Conservation (phyloP, 2,888 invertebrate genomes). For the Idaea dimidiata region DNA sequence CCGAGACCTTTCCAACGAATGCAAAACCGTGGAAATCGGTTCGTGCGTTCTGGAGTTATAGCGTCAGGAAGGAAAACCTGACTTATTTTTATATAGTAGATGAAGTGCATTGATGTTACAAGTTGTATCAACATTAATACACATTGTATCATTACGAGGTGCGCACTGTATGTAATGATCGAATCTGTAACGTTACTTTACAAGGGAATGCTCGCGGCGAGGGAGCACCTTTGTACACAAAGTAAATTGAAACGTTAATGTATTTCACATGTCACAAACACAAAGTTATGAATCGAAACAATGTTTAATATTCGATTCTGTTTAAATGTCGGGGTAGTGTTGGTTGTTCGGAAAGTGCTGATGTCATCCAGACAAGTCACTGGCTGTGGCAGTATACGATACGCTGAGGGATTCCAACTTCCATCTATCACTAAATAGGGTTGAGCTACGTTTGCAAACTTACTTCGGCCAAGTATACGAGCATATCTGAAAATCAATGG, state of each 20-base stretch:
- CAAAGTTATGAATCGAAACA: conserved; percentile 19
- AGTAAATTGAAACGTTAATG: conserved; percentile 40
- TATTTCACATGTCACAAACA: conserved; percentile 22
- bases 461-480: conserved; percentile 9
- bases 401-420: conserved; percentile 15
- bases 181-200: no score
- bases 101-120: no score
- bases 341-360: conserved; percentile 19
- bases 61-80: no score
- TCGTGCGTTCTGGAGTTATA: no score
- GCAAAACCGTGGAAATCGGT: no score
- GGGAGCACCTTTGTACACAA: conserved; percentile 32
- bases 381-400: conserved; percentile 11
- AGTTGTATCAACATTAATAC: no score
- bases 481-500: conserved; percentile 13
- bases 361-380: conserved; percentile 13
- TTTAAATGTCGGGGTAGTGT: conserved; percentile 10
- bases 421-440: conserved; percentile 17
- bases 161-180: no score
- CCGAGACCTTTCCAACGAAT: no score
- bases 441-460: conserved; percentile 21
- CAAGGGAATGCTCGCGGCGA: no score
- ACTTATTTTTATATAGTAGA: no score
- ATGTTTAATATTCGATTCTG: conserved; percentile 17
- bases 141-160: no score